These are phyloP conservation scores for Crambe crambe DNA, from an alignment of 37 sponge, comb jelly and placozoan genomes.

Conservation along the genomic window DNA sequence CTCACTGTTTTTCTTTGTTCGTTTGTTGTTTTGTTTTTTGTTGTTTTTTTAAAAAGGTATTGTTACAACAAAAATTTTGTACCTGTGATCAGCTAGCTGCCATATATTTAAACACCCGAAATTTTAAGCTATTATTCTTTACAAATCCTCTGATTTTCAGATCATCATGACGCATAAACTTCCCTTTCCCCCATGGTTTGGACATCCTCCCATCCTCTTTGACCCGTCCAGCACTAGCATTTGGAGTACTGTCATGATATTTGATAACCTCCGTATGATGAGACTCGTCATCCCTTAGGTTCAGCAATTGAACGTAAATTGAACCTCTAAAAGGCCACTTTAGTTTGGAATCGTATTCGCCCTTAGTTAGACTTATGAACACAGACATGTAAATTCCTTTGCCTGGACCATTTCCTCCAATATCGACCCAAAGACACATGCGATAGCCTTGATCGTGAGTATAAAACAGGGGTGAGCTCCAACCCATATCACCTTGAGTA, in stretches of 20 bases:
- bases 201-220: not conserved
- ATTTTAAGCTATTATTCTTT: not conserved
- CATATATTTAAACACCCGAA: not conserved
- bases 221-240: not conserved
- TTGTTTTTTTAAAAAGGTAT: too few relatives aligned
- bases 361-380: slow-evolving; percentile 16
- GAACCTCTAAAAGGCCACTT: slow-evolving; percentile 34
- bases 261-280: slow-evolving; percentile 17
- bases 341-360: slow-evolving; percentile 30
- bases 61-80: not conserved
- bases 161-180: slow-evolving; percentile 10
- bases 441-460: slow-evolving; percentile 20
- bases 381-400: slow-evolving; percentile 28
- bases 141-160: not conserved
- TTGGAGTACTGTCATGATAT: slow-evolving; percentile 1
- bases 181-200: slow-evolving; percentile 12
- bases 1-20: not conserved
- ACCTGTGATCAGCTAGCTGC: too few relatives aligned
- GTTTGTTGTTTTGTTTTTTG: not conserved
- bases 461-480: slow-evolving; percentile 5
- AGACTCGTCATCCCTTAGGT: not conserved
- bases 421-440: slow-evolving; percentile 21
- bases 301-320: slow-evolving; percentile 9
- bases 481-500: not conserved
- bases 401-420: slow-evolving; percentile 12